Percentiles rank a stretch among this genome's conserved stretches.
These are phyloP conservation scores for Delia radicum DNA, from an alignment of 1,140 invertebrate genomes.

Conservation along the genomic window DNA sequence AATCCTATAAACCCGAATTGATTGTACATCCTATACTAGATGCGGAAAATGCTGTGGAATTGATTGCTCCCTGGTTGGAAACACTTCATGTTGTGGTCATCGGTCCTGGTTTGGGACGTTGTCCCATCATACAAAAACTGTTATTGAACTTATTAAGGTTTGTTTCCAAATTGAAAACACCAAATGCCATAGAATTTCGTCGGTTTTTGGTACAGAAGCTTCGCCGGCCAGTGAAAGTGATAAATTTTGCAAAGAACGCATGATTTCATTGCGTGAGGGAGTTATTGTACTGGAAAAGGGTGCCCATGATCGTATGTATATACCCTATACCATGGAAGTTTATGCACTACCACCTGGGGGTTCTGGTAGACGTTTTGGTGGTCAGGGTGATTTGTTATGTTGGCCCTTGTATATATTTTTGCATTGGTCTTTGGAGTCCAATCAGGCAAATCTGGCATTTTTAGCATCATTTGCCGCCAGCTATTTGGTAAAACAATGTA, in stretches of 20 bases:
- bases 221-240: conserved; percentile 38
- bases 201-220: conserved; percentile 62
- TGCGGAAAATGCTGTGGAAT: conserved; percentile 61
- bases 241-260: conserved; percentile 29
- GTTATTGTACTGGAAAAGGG: conserved; percentile 83
- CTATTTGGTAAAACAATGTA: conserved; percentile 77
- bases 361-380: conserved; percentile 88
- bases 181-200: conserved; percentile 90
- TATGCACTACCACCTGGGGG: conserved; percentile 65
- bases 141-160: conserved; percentile 61
- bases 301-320: conserved; percentile 71
- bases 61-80: conserved; percentile 78
- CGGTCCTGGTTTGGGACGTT: conserved; percentile 88
- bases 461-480: conserved; percentile 81
- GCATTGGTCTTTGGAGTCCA: conserved; percentile 70
- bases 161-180: conserved; percentile 72
- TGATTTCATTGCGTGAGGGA: conserved; percentile 61
- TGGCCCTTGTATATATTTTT: conserved; percentile 83
- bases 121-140: conserved; percentile 64
- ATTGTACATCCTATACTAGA: conserved; percentile 90
- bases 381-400: conserved; percentile 92
- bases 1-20: conserved; percentile 94
- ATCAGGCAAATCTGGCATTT: conserved; percentile 63
- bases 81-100: conserved; percentile 82
- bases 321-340: conserved; percentile 60